Evolutionary conservation across 1,140 invertebrate species (phyloP), one percentile per base, ranked within the genome.

Genomic region (Cotesia glomerata): DNA sequence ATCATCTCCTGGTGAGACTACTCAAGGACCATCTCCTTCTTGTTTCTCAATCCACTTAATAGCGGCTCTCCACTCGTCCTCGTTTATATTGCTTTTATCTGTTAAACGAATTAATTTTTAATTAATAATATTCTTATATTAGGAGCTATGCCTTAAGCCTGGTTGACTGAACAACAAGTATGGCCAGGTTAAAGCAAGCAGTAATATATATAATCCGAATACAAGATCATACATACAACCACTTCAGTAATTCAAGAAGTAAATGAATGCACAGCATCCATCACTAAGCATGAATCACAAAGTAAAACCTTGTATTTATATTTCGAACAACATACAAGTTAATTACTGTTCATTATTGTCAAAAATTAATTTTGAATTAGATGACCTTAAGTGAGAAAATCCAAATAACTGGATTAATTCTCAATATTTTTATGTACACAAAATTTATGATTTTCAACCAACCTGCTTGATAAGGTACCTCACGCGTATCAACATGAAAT

Each of bases 101-200:
- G 65, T 32, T 32, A 54, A 32, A 54, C 26, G 39, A 68, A 52
- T 56, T 7, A 56, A 54, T 54, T 32, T 54, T 14, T 56, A 14
- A 54, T n/a, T 32, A 54, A 32, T 51, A 65, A 11, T 56, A 52
- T n/a, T 35, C n/a, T 32, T 68, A 54, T 54, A 68, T 32, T 18
- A 52, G 65, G 45, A 68, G 65, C 65, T 68, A 52, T 35, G 16
- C 45, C 52, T 32, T 52, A 14, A 32, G 51, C 32, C 51, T 56
- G 45, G 16, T 68, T 68, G 65, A 54, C 65, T 26, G 49, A 68
- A 68, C 65, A 7, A 68, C 49, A 68, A 68, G 65, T 68, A 65
- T 56, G 26, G 51, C 51, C 65, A 68, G 51, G 52, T 51, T 52
- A 52, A 68, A 68, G n/a, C 65, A 26, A 68, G 65, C 32, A 34